Evolutionary conservation across 2,113 vertebrate genomes (phyloP), one percentile per base, ranked within the genome.

Genomic region (Saguinus midas): DNA sequence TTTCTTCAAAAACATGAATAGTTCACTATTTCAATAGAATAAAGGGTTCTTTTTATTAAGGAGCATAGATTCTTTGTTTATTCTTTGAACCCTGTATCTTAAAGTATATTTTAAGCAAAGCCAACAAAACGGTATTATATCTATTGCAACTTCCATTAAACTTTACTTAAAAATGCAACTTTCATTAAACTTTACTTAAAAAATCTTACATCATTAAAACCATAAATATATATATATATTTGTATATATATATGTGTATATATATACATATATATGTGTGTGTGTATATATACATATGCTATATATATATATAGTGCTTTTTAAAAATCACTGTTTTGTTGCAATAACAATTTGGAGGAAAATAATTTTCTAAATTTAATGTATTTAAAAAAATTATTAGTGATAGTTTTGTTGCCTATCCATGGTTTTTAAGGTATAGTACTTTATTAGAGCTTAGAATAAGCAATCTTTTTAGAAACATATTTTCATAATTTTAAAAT

Each of bases 1-100:
- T 96, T 32, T 64, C 80, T 96, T 97, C 78, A 97, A 83, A 97
- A 50, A 27, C 3, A 45, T 32, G 40, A 91, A 92, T 35, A 95
- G 45, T 37, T 95, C 83, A 94, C 35, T 0, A 0, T 95, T 97
- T 97, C 87, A 95, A 10, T 75, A 43, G 80, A 95, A 1, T 37
- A 52, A 84, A 89, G 66, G 2, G 10, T 73, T 81, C 11, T 14
- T 90, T 96, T 90, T 57, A 25, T 96, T 58, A 73, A 97, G 13
- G 5, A 95, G 18, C 48, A 57, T 9, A 94, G 8, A 1, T 0
- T 76, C 82, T 66, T 76, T 76, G 4, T 29, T 87, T 92, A 58
- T 87, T 50, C 27, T 91, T 90, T 84, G 85, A 96, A 93, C 0
- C 29, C 0, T 93, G 97, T 94, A 70, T 48, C 68, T 87, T 95